Conservation (phyloP, 2,888 invertebrate genomes). For the Rhamnusium bicolor region DNA sequence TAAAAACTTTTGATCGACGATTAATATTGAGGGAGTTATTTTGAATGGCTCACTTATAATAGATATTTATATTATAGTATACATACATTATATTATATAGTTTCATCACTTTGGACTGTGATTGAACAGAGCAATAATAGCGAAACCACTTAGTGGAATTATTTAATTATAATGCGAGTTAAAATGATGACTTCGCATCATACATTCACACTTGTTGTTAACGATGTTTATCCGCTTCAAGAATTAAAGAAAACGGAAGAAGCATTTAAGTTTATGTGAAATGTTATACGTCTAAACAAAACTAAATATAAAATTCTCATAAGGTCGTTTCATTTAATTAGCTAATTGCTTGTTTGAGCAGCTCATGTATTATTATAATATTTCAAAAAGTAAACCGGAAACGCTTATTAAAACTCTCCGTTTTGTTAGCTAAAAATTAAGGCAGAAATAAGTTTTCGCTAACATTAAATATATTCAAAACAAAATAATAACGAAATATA, state of each 20-base stretch:
- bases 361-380: constrained; percentile 30
- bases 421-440: constrained; percentile 36
- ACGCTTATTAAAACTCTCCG: constrained; percentile 35
- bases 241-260: constrained; percentile 70
- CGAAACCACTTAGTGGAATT: constrained; percentile 44
- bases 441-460: constrained; percentile 20
- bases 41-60: no score
- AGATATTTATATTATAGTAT: no score
- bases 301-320: constrained; percentile 61
- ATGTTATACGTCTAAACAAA: constrained; percentile 54
- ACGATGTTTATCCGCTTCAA: constrained; percentile 68
- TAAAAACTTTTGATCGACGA: no score
- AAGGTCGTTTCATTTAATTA: constrained; percentile 54
- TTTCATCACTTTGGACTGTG: not conserved
- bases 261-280: constrained; percentile 68
- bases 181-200: constrained; percentile 70
- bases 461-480: not conserved
- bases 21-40: no score
- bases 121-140: constrained; percentile 17
- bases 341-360: constrained; percentile 45
- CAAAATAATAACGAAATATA: not conserved
- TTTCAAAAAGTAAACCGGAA: constrained; percentile 43
- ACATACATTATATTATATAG: no score
- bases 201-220: constrained; percentile 67
- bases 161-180: constrained; percentile 60